A percentile compares a stretch with the other conserved stretches of the same genome.
phyloP scores from a whole-genome alignment of 2,797 vertebrate species.

The Erpetoichthys calabaricus region DNA sequence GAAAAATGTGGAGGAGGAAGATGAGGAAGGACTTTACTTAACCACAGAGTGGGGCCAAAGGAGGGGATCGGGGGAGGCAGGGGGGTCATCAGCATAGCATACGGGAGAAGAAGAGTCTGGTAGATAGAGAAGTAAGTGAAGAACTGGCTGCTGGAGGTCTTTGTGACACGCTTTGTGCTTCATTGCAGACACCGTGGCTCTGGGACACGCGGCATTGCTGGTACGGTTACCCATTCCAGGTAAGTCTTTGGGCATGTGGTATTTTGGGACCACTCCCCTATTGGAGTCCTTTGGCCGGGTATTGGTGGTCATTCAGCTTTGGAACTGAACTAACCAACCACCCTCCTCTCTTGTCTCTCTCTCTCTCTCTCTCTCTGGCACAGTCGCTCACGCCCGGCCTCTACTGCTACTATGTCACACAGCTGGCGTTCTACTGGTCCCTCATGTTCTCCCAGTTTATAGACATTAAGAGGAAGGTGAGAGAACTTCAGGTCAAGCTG shows the following conservation, averaged over 20 bases:
- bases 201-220: slow-evolving; percentile 92
- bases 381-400: slow-evolving; percentile 74
- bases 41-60: neutral
- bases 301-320: too few relatives aligned
- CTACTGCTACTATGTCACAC: slow-evolving; percentile 77
- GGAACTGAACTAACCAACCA: too few relatives aligned
- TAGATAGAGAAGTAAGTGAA: neutral
- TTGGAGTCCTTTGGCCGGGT: too few relatives aligned
- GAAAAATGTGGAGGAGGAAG: too few relatives aligned
- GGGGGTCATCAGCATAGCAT: too few relatives aligned
- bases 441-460: slow-evolving; percentile 97
- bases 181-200: slow-evolving; percentile 72
- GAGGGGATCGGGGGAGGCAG: too few relatives aligned
- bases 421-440: slow-evolving; percentile 91
- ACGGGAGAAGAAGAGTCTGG: neutral
- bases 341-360: neutral
- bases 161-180: slow-evolving; percentile 13
- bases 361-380: slow-evolving; percentile 16
- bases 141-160: neutral
- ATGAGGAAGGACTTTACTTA: too few relatives aligned
- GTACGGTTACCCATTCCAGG: slow-evolving; percentile 89
- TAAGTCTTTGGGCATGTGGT: slow-evolving; percentile 25
- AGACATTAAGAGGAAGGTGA: slow-evolving; percentile 94
- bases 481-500: slow-evolving; percentile 18
- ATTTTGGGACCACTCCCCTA: neutral